Percentiles rank a stretch among this genome's conserved stretches.
These are phyloP conservation scores for Clanis bilineata DNA, from an alignment of 2,888 invertebrate species.

Conservation along the genomic window DNA sequence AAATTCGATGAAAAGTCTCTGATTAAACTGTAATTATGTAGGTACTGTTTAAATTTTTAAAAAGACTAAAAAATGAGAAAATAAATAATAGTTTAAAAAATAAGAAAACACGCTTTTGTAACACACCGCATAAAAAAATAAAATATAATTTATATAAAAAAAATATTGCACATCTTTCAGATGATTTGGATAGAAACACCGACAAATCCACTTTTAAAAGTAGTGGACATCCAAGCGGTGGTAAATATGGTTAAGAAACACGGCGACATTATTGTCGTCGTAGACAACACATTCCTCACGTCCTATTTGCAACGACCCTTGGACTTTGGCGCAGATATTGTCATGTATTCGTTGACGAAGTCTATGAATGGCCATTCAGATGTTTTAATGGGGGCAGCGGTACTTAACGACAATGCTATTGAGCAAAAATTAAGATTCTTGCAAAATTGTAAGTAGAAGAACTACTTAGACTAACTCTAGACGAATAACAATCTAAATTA, in stretches of 20 bases:
- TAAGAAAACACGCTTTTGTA: too few species aligned
- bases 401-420: constrained; percentile 88
- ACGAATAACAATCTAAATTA: too few species aligned
- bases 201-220: constrained; percentile 96
- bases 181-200: constrained; percentile 97
- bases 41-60: too few species aligned
- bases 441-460: constrained; percentile 92
- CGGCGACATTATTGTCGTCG: constrained; percentile 85
- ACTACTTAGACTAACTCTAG: too few species aligned
- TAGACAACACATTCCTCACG: constrained; percentile 97
- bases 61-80: too few species aligned
- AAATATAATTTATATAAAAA: too few species aligned
- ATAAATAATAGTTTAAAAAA: too few species aligned
- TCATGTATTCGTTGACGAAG: constrained; percentile 96
- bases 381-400: constrained; percentile 96
- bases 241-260: constrained; percentile 82
- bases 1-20: too few species aligned
- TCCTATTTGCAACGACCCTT: constrained; percentile 96
- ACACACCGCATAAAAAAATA: too few species aligned
- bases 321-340: constrained; percentile 94
- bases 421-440: constrained; percentile 89
- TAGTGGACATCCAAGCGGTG: constrained; percentile 92
- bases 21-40: too few species aligned
- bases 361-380: constrained; percentile 99
- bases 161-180: too few species aligned